These are phyloP conservation scores for Ochropleura plecta DNA, from an alignment of 2,888 invertebrate species.

Conservation along the genomic window DNA sequence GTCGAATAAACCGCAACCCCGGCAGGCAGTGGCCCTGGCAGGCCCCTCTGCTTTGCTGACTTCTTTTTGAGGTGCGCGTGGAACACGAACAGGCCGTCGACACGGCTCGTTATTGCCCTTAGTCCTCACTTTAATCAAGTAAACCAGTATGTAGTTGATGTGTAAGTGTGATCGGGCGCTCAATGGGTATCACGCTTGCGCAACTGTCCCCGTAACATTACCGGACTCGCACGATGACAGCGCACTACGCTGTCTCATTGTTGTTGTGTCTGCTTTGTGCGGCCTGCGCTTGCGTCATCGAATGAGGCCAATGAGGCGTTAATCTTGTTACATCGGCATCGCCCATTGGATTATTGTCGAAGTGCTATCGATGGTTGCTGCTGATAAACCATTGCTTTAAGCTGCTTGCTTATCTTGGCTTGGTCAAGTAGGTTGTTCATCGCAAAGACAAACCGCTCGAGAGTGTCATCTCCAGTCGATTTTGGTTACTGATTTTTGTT, in stretches of 20 bases:
- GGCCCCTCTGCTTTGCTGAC: too few relatives aligned
- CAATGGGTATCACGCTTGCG: constrained; percentile 59
- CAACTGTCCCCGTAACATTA: constrained; percentile 63
- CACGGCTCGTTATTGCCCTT: not conserved
- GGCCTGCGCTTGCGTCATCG: constrained; percentile 47
- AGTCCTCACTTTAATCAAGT: constrained; percentile 30
- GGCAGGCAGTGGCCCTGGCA: too few relatives aligned
- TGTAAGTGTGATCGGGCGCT: constrained; percentile 57
- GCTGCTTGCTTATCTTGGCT: not conserved
- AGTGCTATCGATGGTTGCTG: constrained; percentile 22
- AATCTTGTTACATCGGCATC: constrained; percentile 48
- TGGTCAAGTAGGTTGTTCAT: not conserved
- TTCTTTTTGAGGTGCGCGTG: too few relatives aligned
- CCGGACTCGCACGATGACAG: constrained; percentile 59
- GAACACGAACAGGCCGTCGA: too few relatives aligned
- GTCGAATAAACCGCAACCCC: too few relatives aligned
- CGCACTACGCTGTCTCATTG: constrained; percentile 55
- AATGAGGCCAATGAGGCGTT: constrained; percentile 41
- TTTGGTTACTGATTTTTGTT: not conserved
- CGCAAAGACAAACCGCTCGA: not conserved
- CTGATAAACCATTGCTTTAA: not conserved
- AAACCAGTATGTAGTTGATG: constrained; percentile 40
- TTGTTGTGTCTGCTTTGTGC: constrained; percentile 54
- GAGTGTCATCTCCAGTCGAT: not conserved
- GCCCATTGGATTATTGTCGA: constrained; percentile 17